These are phyloP conservation scores for Etheostoma nigrum DNA, from an alignment of 2,797 vertebrate genomes.

Conservation along the genomic window DNA sequence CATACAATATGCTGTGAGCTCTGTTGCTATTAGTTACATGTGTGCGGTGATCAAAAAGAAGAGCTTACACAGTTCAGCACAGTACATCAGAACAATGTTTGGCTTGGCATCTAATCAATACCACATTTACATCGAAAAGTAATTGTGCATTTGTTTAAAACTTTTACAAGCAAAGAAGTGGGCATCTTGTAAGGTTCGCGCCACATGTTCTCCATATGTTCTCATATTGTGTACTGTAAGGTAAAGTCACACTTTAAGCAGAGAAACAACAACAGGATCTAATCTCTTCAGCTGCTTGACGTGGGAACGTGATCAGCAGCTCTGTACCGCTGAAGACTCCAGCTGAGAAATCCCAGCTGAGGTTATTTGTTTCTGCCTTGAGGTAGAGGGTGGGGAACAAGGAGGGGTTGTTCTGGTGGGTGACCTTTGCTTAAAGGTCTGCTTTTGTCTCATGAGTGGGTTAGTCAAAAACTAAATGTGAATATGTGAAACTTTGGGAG, in stretches of 20 bases:
- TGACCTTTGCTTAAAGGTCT: constrained; percentile 37
- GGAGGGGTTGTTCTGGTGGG: constrained; percentile 7
- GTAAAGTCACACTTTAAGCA: constrained; percentile 44
- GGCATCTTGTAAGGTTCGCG: constrained; percentile 50
- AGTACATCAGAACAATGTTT: constrained; percentile 36
- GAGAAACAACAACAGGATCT: constrained; percentile 50
- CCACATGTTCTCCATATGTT: constrained; percentile 68
- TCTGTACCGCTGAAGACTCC: constrained; percentile 46
- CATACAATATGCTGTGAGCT: constrained; percentile 18
- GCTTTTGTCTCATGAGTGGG: constrained; percentile 64
- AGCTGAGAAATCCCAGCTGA: constrained; percentile 60
- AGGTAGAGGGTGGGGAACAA: constrained; percentile 4
- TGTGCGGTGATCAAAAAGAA: constrained; percentile 58
- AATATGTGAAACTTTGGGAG: constrained; percentile 37
- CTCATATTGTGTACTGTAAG: constrained; percentile 46
- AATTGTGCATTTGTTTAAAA: constrained; percentile 38
- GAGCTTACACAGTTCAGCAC: constrained; percentile 40
- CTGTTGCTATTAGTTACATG: constrained; percentile 58
- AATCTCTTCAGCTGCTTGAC: constrained; percentile 44
- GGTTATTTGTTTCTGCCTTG: constrained; percentile 60
- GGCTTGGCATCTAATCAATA: constrained; percentile 52
- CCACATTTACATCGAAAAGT: constrained; percentile 51
- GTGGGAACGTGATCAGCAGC: constrained; percentile 53
- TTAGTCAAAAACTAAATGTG: constrained; percentile 54
- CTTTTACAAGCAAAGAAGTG: constrained; percentile 19